Conservation (phyloP, 2,113 vertebrate species). For the Orthonyx spaldingii region DNA sequence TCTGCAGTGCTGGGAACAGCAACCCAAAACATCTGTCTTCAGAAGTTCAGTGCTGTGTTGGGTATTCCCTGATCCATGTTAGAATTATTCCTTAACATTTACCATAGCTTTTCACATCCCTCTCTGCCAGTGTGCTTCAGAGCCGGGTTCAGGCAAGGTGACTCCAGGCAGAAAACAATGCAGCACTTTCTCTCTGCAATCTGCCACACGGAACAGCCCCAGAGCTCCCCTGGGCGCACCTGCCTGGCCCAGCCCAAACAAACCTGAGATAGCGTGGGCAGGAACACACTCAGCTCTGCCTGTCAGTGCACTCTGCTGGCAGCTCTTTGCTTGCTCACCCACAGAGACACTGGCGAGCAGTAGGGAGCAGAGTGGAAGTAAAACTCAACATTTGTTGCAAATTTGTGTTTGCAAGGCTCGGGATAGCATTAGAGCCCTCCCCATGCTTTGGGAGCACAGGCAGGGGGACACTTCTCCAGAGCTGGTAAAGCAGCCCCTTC, state of each 20-base stretch:
- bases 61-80: fast-evolving
- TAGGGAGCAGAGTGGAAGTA: background rate
- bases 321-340: background rate
- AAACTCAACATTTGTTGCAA: background rate
- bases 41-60: background rate
- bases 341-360: background rate
- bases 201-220: background rate
- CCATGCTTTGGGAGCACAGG: background rate
- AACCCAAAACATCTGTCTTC: background rate
- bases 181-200: background rate
- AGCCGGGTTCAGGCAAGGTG: background rate
- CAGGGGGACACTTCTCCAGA: background rate
- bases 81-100: background rate
- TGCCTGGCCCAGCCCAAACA: background rate
- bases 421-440: background rate
- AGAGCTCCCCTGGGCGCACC: background rate
- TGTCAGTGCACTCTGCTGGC: background rate
- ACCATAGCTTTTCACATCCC: background rate
- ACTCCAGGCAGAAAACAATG: background rate
- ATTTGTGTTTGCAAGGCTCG: background rate
- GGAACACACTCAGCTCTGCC: background rate
- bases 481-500: background rate
- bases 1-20: background rate
- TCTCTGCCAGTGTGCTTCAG: background rate
- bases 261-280: background rate